These are phyloP conservation scores for Apostichopus californicus DNA, from an alignment of 35 echinoderm and acorn worm genomes.

Conservation along the genomic window DNA sequence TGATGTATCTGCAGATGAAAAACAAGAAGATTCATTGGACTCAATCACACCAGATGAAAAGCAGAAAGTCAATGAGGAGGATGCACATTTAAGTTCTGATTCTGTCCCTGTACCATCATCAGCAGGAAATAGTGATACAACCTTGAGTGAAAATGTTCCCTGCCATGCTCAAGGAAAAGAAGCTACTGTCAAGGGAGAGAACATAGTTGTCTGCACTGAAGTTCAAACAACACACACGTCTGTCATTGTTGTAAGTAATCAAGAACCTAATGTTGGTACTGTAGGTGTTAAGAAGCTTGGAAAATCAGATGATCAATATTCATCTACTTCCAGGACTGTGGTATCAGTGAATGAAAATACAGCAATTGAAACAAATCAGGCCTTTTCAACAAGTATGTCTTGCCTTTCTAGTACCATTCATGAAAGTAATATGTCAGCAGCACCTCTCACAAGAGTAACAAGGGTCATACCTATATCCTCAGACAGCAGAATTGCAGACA, in stretches of 20 bases:
- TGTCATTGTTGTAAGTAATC: constrained; percentile 40
- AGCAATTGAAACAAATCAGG: neutral
- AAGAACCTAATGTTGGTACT: constrained; percentile 20
- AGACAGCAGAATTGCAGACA: neutral
- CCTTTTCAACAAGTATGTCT: neutral
- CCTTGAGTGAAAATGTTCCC: neutral
- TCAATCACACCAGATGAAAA: neutral
- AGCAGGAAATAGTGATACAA: neutral
- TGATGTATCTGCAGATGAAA: neutral
- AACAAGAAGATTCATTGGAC: neutral
- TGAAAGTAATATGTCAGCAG: too few species aligned
- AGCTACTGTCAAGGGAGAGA: neutral
- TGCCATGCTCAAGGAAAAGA: neutral
- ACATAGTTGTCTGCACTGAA: neutral
- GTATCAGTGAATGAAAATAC: neutral
- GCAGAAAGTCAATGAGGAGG: neutral
- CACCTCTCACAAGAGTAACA: constrained; percentile 26
- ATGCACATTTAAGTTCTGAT: neutral
- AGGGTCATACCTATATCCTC: constrained; percentile 16
- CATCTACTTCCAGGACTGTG: neutral
- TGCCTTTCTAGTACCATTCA: neutral
- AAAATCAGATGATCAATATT: constrained; percentile 1
- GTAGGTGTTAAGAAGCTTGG: constrained; percentile 16
- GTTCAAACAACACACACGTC: neutral
- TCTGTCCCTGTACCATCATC: neutral